Evolutionary conservation across 2,888 invertebrate genomes (phyloP).

Genomic region (Nowickia ferox): DNA sequence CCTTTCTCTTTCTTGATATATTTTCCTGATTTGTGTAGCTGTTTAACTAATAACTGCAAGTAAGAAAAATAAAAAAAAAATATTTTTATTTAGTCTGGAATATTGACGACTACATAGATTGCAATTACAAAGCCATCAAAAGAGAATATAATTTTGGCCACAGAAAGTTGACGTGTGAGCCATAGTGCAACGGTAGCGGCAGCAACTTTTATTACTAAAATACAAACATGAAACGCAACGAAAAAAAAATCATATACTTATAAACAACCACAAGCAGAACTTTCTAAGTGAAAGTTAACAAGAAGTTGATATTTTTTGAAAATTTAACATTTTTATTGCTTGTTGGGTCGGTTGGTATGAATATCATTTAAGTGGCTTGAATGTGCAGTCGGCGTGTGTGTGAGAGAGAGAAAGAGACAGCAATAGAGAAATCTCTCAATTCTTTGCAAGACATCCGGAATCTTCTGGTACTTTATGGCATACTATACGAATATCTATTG

Average conservation of each 20-base stretch:
- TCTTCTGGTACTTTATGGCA: not conserved
- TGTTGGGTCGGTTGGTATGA: constrained; percentile 20
- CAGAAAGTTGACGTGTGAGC: too few species aligned
- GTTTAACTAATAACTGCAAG: too few species aligned
- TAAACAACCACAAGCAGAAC: constrained; percentile 80
- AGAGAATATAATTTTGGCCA: too few species aligned
- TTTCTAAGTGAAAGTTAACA: constrained; percentile 82
- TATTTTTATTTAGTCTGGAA: too few species aligned
- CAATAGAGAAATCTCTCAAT: constrained; percentile 31
- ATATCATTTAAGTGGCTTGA: constrained; percentile 15
- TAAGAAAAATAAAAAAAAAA: too few species aligned
- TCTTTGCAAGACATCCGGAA: not conserved
- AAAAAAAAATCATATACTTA: constrained; percentile 67
- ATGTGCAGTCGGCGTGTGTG: not conserved
- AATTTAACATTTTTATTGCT: constrained; percentile 28
- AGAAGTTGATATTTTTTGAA: constrained; percentile 72
- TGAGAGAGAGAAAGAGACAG: not conserved
- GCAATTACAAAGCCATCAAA: too few species aligned
- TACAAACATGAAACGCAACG: constrained; percentile 56
- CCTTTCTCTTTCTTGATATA: too few species aligned
- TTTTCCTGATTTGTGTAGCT: too few species aligned
- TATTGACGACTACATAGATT: too few species aligned
- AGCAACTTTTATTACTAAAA: constrained; percentile 43
- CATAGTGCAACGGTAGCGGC: not conserved
- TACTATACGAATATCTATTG: not conserved